Base-by-base conservation (phyloP, 2,797 vertebrate genomes). In the Malacoctenus gilli region DNA sequence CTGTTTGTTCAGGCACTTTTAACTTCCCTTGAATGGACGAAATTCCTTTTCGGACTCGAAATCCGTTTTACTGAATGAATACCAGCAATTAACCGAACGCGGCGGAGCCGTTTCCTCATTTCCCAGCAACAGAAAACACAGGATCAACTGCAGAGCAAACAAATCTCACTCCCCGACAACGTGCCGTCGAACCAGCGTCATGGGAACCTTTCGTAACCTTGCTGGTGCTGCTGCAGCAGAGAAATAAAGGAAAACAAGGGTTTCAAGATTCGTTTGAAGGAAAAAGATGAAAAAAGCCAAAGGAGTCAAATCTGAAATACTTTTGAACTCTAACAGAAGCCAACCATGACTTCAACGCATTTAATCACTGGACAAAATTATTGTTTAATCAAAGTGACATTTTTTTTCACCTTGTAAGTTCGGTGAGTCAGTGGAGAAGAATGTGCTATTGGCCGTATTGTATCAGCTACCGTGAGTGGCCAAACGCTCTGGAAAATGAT, bases 381-480 rank as follows among this genome's bases (percentile, higher is more conserved):
- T n/a, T n/a, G n/a, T n/a, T n/a, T n/a, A n/a, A n/a, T n/a, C n/a
- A n/a, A n/a, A n/a, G n/a, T n/a, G n/a, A n/a, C n/a, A n/a, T n/a
- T n/a, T n/a, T 30, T 43, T 65, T 72, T 56, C 67, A 31, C 37
- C 16, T 47, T 43, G 49, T 72, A 67, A 71, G 16, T 32, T 39
- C 11, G 13, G 36, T 82, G 80, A 80, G 38, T 72, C 72, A 80
- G 35, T 39, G 41, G 2, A 5, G 28, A 52, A 50, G 65, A 79
- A 75, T 77, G 57, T 75, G 53, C 38, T 64, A 35, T 53, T 73
- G 71, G 44, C 52, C 43, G 39, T 18, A 4, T 41, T 28, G 43
- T 23, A 8, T 79, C 51, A 61, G 36, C 21, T 60, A 34, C 64
- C 50, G 51, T 65, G 41, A 18, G 3, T 48, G 63, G 59, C 37